A percentile compares a stretch with the other conserved stretches of the same genome.
Evolutionary conservation across 2,888 invertebrate species (phyloP).

Genomic region (Thysanoteuthis rhombus): DNA sequence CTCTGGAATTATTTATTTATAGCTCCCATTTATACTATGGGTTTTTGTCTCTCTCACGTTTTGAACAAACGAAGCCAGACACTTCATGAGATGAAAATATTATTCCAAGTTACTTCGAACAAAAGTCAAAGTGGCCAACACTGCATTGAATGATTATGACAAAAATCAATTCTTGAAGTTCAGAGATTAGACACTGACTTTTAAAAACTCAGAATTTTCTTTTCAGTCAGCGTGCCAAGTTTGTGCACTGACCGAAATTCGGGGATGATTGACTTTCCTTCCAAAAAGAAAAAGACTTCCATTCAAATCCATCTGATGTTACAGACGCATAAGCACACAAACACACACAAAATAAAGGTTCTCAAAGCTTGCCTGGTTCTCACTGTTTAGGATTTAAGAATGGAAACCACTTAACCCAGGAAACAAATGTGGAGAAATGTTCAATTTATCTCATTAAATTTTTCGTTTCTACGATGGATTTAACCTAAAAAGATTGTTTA

Average conservation of each 20-base stretch:
- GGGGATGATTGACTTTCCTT: background rate
- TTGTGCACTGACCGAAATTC: background rate
- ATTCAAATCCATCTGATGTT: background rate
- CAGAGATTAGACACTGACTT: background rate
- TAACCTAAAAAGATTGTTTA: too few relatives aligned
- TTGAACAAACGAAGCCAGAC: too few relatives aligned
- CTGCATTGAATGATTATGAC: background rate
- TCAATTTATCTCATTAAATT: too few relatives aligned
- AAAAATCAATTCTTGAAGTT: background rate
- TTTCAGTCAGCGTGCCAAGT: background rate
- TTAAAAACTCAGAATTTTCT: background rate
- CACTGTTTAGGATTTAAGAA: background rate
- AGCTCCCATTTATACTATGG: too few relatives aligned
- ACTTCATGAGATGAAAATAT: too few relatives aligned
- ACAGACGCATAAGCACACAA: too few relatives aligned
- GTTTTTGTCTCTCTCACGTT: too few relatives aligned
- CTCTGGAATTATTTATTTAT: too few relatives aligned
- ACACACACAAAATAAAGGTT: background rate
- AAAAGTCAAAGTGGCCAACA: background rate
- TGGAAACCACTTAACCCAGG: too few relatives aligned
- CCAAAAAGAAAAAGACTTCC: background rate
- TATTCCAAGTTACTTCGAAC: background rate
- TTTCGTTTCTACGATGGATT: too few relatives aligned
- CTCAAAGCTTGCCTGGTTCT: background rate
- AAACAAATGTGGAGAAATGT: too few relatives aligned